Evolutionary conservation across 2,113 vertebrate genomes (phyloP).

Genomic region (Pungitius pungitius): DNA sequence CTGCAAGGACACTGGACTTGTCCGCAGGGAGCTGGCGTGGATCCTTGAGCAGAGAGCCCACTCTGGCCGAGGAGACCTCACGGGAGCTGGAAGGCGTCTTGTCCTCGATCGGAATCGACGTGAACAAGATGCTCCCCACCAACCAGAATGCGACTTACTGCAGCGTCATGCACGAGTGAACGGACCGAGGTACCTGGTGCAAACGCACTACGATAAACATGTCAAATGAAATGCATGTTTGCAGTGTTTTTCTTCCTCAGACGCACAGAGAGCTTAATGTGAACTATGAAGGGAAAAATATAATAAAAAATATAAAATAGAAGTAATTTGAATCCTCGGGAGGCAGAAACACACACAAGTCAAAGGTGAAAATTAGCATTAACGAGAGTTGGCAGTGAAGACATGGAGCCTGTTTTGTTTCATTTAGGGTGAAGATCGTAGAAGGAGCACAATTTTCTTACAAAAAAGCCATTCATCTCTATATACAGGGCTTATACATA

Average conservation of each 20-base stretch:
- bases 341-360: no score
- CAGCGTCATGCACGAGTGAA: constrained; percentile 43
- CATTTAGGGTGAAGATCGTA: no score
- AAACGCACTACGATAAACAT: constrained; percentile 47
- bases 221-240: constrained; percentile 3
- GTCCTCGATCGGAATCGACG: constrained; percentile 72
- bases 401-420: no score
- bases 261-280: neutral
- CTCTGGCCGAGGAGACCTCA: constrained; percentile 80
- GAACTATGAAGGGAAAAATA: neutral
- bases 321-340: no score
- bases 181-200: no score
- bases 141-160: constrained; percentile 79
- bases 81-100: constrained; percentile 78
- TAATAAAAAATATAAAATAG: no score
- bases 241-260: constrained; percentile 4
- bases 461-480: no score
- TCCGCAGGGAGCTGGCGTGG: constrained; percentile 81
- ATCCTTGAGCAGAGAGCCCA: constrained; percentile 82
- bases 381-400: no score
- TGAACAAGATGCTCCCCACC: constrained; percentile 72
- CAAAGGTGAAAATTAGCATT: no score
- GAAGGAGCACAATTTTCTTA: no score
- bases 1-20: constrained; percentile 78
- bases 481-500: no score